phyloP scores from a whole-genome alignment of 2,797 vertebrate genomes.

The Eidolon dupreanum region DNA sequence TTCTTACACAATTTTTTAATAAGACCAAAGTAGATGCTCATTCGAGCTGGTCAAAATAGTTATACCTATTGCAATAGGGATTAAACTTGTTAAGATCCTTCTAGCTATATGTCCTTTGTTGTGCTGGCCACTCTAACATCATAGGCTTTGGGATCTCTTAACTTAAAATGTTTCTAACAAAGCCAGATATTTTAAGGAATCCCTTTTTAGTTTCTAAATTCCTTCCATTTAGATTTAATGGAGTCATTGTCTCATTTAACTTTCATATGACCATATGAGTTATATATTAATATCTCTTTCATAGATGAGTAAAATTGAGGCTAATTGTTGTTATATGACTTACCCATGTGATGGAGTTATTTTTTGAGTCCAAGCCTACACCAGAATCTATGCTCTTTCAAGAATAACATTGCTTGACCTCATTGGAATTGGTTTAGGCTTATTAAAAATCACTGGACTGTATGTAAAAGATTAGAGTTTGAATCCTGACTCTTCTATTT shows the following conservation, averaged over 20 bases:
- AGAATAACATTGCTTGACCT: neutral
- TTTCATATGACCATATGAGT: neutral
- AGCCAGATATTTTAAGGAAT: neutral
- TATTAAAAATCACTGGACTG: neutral
- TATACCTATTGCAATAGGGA: neutral
- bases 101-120: neutral
- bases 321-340: neutral
- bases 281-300: neutral
- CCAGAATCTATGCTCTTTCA: neutral
- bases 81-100: neutral
- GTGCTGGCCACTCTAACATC: neutral
- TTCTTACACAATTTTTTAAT: constrained; percentile 51
- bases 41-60: neutral
- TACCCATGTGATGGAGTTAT: neutral
- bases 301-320: neutral
- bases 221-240: neutral
- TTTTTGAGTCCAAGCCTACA: neutral
- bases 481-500: neutral
- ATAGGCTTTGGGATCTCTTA: neutral
- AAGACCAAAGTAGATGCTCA: neutral
- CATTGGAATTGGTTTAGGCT: neutral
- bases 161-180: constrained; percentile 30
- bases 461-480: neutral
- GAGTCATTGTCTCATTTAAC: neutral
- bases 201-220: neutral